Evolutionary conservation across 2,797 vertebrate genomes (phyloP).

Genomic region (Lagodon rhomboides): DNA sequence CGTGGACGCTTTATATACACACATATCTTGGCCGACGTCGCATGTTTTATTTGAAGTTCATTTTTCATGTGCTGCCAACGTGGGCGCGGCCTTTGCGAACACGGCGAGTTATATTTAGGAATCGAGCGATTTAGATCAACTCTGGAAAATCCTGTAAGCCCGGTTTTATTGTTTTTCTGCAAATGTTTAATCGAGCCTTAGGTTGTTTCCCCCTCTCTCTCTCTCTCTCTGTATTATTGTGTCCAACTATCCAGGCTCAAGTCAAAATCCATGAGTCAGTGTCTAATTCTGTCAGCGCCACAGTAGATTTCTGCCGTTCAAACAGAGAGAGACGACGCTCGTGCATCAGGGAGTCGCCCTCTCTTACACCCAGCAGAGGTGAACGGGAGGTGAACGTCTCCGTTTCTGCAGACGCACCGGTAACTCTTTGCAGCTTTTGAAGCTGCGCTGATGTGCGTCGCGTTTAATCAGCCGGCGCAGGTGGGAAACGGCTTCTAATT

Average conservation of each 20-base stretch:
- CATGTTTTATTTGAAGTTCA: conserved; percentile 21
- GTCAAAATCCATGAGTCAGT: conserved; percentile 45
- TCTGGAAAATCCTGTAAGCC: conserved; percentile 38
- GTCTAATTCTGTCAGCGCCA: conserved; percentile 26
- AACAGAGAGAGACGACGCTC: background rate
- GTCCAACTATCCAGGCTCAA: conserved; percentile 12
- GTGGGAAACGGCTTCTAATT: conserved; percentile 41
- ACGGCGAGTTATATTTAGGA: conserved; percentile 42
- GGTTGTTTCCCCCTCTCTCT: conserved; percentile 8
- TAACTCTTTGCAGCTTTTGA: conserved; percentile 2
- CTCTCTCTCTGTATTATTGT: background rate
- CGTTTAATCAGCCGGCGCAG: conserved; percentile 50
- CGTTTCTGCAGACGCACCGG: conserved; percentile 4
- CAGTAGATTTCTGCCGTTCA: conserved; percentile 12
- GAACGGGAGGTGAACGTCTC: conserved; percentile 23
- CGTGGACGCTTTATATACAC: conserved; percentile 17
- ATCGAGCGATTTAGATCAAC: conserved; percentile 35
- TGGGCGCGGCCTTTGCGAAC: conserved; percentile 18
- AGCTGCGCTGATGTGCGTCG: conserved; percentile 10
- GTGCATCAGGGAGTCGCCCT: background rate
- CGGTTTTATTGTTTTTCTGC: conserved; percentile 29
- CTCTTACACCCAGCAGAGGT: conserved; percentile 17
- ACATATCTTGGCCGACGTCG: conserved; percentile 16
- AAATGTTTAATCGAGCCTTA: conserved; percentile 41
- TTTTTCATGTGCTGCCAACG: conserved; percentile 41